phyloP scores from a whole-genome alignment of 2,888 invertebrate species.

The Cheilosia variabilis region DNA sequence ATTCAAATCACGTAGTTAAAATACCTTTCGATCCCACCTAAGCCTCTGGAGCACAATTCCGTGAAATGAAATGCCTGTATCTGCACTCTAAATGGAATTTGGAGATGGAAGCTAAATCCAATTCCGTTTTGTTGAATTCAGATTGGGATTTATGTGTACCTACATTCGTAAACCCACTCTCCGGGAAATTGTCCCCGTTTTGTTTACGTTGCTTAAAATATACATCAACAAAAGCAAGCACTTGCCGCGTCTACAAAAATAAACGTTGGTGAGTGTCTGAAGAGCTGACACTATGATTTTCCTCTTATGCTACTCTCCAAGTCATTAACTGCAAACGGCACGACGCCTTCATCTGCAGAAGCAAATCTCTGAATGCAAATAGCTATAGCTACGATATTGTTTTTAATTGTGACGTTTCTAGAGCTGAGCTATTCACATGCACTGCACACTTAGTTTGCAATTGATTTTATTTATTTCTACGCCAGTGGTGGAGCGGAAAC shows the following conservation, averaged over 20 bases:
- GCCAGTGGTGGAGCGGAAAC: neutral
- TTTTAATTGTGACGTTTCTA: slow-evolving; percentile 37
- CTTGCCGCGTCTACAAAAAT: slow-evolving; percentile 2
- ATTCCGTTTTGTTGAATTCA: slow-evolving; percentile 35
- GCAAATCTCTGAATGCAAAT: slow-evolving; percentile 20
- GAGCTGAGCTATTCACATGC: neutral
- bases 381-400: slow-evolving; percentile 5
- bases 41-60: slow-evolving; percentile 25
- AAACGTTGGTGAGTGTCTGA: neutral
- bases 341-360: slow-evolving; percentile 30
- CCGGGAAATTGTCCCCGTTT: slow-evolving; percentile 10
- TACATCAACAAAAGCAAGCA: slow-evolving; percentile 10
- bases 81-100: slow-evolving; percentile 2
- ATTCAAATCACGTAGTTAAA: slow-evolving; percentile 55
- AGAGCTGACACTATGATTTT: slow-evolving; percentile 24
- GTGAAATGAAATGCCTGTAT: slow-evolving; percentile 11
- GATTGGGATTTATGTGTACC: slow-evolving; percentile 24
- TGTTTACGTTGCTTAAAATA: slow-evolving; percentile 31
- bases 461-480: slow-evolving; percentile 25
- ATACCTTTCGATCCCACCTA: slow-evolving; percentile 31
- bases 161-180: neutral
- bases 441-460: neutral
- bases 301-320: slow-evolving; percentile 13
- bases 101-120: slow-evolving; percentile 29
- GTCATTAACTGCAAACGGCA: slow-evolving; percentile 16